Evolutionary conservation across 2,113 vertebrate genomes (phyloP).

Genomic region (Callorhinus ursinus): DNA sequence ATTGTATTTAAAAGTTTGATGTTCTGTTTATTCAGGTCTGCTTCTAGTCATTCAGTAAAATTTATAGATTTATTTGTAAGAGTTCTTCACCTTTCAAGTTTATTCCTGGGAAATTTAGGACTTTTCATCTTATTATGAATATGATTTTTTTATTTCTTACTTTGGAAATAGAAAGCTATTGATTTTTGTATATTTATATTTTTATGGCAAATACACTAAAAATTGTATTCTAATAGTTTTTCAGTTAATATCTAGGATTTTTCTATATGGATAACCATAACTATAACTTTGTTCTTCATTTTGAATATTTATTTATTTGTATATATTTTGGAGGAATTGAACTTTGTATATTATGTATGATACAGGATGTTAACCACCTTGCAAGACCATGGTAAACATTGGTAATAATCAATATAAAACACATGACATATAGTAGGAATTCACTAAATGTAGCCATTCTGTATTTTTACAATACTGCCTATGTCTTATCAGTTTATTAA

Average conservation of each 20-base stretch:
- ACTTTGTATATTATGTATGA: neutral
- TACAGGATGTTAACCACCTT: neutral
- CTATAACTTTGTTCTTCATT: neutral
- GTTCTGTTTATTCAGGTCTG: slow-evolving; percentile 23
- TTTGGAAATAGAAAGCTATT: neutral
- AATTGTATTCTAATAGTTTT: neutral
- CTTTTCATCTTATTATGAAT: neutral
- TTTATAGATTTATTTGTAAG: slow-evolving; percentile 27
- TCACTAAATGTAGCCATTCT: neutral
- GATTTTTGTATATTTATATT: slow-evolving; percentile 1
- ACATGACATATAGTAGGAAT: neutral
- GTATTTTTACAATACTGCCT: neutral
- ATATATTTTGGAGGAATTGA: neutral
- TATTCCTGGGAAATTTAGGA: neutral
- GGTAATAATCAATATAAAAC: neutral
- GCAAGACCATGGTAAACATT: neutral
- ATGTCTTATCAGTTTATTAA: neutral
- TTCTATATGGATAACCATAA: neutral
- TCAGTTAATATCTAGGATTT: neutral
- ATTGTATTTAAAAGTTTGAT: neutral
- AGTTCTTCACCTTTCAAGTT: neutral
- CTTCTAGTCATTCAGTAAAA: neutral
- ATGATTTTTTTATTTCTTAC: neutral
- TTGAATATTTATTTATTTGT: neutral
- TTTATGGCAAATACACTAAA: neutral